These are phyloP conservation scores for Echinometra lucunter DNA, from an alignment of 53 echinoderm and acorn worm species.

Conservation along the genomic window DNA sequence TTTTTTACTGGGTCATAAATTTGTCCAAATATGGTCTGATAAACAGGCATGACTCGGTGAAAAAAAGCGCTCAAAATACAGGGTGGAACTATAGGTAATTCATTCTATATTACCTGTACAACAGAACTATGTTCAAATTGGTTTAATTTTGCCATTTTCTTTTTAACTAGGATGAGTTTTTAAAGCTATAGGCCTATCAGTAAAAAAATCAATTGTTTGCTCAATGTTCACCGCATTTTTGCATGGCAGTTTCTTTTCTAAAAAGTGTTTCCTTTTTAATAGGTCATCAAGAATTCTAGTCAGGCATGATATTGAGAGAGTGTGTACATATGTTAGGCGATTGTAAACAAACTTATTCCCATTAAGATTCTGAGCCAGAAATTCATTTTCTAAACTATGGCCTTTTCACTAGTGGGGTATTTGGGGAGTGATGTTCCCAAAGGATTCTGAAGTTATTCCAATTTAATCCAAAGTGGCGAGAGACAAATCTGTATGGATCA, in stretches of 20 bases:
- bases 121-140: too few relatives aligned
- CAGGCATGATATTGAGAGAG: background rate
- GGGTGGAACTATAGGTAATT: too few relatives aligned
- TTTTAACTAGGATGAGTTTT: too few relatives aligned
- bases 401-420: background rate
- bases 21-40: background rate
- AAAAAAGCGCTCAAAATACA: too few relatives aligned
- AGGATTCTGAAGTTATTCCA: conserved; percentile 17
- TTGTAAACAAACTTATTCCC: background rate
- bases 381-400: background rate
- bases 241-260: background rate
- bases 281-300: background rate
- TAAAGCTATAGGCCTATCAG: background rate
- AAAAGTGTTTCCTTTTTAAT: background rate
- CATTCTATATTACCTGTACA: too few relatives aligned
- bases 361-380: background rate
- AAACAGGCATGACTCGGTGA: too few relatives aligned
- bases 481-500: conserved; percentile 16
- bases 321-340: background rate
- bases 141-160: too few relatives aligned
- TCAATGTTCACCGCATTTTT: background rate
- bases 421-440: background rate
- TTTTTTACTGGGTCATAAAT: background rate
- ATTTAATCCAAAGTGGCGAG: conserved; percentile 12
- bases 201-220: background rate